These are phyloP conservation scores for Beroe forskalii DNA, from an alignment of 37 sponge, comb jelly and placozoan species.

Conservation along the genomic window DNA sequence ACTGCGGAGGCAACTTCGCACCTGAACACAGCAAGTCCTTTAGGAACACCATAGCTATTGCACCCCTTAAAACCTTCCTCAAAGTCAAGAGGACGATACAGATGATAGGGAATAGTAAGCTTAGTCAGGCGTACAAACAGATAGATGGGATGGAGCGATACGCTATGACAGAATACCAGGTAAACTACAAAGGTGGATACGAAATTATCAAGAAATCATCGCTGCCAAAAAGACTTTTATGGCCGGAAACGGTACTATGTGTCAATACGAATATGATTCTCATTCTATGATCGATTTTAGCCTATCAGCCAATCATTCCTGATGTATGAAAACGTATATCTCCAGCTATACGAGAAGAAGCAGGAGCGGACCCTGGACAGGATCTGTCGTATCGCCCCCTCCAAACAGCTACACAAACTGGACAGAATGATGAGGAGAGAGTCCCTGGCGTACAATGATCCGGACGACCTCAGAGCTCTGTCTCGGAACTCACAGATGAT, in stretches of 20 bases:
- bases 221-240: background rate
- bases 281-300: too few species aligned
- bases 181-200: too few species aligned
- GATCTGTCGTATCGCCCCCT: background rate
- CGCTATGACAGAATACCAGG: conserved; percentile 61
- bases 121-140: background rate
- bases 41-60: conserved; percentile 39
- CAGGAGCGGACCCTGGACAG: conserved; percentile 32
- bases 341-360: conserved; percentile 60
- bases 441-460: background rate
- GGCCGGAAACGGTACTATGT: background rate
- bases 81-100: conserved; percentile 32
- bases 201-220: too few species aligned
- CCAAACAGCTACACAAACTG: background rate
- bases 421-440: background rate
- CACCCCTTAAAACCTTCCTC: conserved; percentile 45
- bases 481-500: conserved; percentile 12
- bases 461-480: conserved; percentile 4
- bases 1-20: conserved; percentile 13
- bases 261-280: too few species aligned
- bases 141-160: conserved; percentile 17
- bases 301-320: too few species aligned
- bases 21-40: conserved; percentile 32
- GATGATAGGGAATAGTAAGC: conserved; percentile 43
- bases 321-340: too few species aligned